Evolutionary conservation across 2,113 vertebrate genomes (phyloP).

Genomic region (Oryzias javanicus): DNA sequence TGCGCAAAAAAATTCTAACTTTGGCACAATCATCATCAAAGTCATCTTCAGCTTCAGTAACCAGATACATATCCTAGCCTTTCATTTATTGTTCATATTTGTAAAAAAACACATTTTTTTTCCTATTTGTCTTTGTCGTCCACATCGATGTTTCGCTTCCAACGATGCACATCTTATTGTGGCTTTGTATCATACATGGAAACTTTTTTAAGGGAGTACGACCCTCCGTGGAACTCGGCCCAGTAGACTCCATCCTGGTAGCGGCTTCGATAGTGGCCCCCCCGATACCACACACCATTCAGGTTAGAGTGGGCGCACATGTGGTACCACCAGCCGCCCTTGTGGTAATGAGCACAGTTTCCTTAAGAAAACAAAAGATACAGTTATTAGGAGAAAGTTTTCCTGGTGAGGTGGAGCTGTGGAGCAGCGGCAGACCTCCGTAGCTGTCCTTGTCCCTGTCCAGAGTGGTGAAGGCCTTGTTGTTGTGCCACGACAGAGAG

Average conservation of each 20-base stretch:
- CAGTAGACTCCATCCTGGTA: constrained; percentile 92
- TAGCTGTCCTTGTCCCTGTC: constrained; percentile 87
- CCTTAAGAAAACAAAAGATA: constrained; percentile 63
- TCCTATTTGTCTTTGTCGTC: not conserved
- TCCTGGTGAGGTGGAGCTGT: not conserved
- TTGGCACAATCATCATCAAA: no score
- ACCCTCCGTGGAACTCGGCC: constrained; percentile 87
- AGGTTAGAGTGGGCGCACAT: constrained; percentile 92
- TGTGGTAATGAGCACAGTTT: constrained; percentile 90
- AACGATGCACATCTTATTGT: no score
- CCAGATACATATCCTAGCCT: no score
- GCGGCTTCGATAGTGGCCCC: constrained; percentile 87
- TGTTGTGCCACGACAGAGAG: constrained; percentile 90
- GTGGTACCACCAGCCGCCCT: constrained; percentile 93
- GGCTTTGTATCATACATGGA: constrained; percentile 87
- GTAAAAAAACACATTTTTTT: not conserved
- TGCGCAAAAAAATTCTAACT: no score
- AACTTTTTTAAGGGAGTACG: constrained; percentile 86
- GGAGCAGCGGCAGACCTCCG: constrained; percentile 69
- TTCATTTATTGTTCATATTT: no score
- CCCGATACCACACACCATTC: constrained; percentile 89
- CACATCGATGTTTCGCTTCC: not conserved
- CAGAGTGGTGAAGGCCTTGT: constrained; percentile 89
- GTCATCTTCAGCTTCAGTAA: no score
- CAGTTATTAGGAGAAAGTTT: not conserved